These are phyloP conservation scores for Scolopax bukidnonensis DNA, from an alignment of 2,797 vertebrate species.

Conservation along the genomic window DNA sequence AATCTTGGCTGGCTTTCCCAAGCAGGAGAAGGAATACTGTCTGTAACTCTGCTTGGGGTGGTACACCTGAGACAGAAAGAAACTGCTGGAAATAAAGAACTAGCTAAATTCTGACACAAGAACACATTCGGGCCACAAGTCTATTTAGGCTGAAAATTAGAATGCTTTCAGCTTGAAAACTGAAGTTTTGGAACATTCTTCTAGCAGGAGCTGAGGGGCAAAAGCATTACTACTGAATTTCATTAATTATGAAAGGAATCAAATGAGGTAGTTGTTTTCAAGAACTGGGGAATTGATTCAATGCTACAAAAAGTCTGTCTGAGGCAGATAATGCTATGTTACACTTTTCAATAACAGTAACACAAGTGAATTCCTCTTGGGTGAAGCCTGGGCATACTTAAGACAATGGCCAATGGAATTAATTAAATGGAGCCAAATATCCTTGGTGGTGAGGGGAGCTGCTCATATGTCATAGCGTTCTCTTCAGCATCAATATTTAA, in stretches of 20 bases:
- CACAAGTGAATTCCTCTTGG: constrained; percentile 52
- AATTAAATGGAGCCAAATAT: constrained; percentile 67
- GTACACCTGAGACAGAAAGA: constrained; percentile 1
- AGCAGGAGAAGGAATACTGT: not conserved
- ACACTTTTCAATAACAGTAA: constrained; percentile 67
- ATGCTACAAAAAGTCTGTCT: constrained; percentile 69
- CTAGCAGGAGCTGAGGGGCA: constrained; percentile 49
- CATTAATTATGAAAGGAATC: constrained; percentile 73
- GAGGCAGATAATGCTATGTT: constrained; percentile 70
- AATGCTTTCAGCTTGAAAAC: constrained; percentile 40
- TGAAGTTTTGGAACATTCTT: constrained; percentile 44
- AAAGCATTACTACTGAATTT: constrained; percentile 59
- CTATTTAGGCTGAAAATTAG: constrained; percentile 47
- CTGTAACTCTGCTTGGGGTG: not conserved
- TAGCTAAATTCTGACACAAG: not conserved
- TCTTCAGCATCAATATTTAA: constrained; percentile 62
- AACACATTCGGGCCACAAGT: not conserved
- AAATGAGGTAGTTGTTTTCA: constrained; percentile 69
- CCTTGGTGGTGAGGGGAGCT: constrained; percentile 32
- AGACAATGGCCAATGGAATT: constrained; percentile 68
- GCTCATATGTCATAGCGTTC: constrained; percentile 23
- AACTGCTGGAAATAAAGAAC: not conserved
- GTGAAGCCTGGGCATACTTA: constrained; percentile 61
- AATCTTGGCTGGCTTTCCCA: not conserved
- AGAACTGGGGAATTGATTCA: constrained; percentile 68